phyloP scores from a whole-genome alignment of 2,888 invertebrate species.

The Periphyllus acericola region DNA sequence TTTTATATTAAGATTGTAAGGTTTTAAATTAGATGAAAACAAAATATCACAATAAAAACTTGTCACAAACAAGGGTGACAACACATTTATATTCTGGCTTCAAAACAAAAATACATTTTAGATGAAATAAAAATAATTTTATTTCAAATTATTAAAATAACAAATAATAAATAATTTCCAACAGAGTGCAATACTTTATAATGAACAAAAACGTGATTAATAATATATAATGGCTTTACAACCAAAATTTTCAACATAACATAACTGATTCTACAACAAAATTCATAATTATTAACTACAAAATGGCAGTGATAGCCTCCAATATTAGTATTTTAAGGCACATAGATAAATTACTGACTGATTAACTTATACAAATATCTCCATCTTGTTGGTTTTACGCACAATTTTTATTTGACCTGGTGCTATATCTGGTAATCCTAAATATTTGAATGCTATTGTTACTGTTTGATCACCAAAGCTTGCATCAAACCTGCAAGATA shows the following conservation, averaged over 20 bases:
- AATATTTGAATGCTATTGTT: conserved; percentile 79
- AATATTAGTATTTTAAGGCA: conserved; percentile 51
- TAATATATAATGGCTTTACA: conserved; percentile 19
- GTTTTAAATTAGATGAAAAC: neutral
- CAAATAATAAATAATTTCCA: conserved; percentile 51
- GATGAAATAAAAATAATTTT: conserved; percentile 31
- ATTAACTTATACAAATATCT: conserved; percentile 73
- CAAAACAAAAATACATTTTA: neutral
- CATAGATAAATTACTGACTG: conserved; percentile 39
- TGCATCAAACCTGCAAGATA: conserved; percentile 77
- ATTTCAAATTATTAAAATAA: conserved; percentile 52
- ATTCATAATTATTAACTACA: conserved; percentile 28
- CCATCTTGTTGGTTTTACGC: conserved; percentile 78
- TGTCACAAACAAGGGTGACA: neutral
- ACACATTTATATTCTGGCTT: neutral
- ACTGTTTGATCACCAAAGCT: conserved; percentile 85
- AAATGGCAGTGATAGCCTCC: conserved; percentile 57
- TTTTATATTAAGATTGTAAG: neutral
- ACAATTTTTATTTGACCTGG: conserved; percentile 76
- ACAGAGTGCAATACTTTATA: conserved; percentile 53
- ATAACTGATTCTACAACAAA: conserved; percentile 43
- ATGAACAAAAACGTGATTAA: conserved; percentile 52
- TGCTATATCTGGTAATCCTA: conserved; percentile 74
- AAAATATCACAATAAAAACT: neutral
- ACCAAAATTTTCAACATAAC: conserved; percentile 10